Percentiles rank a stretch among this genome's conserved stretches.
Conservation (phyloP, 2,797 vertebrate genomes). For the Muraenolepis orangiensis region DNA sequence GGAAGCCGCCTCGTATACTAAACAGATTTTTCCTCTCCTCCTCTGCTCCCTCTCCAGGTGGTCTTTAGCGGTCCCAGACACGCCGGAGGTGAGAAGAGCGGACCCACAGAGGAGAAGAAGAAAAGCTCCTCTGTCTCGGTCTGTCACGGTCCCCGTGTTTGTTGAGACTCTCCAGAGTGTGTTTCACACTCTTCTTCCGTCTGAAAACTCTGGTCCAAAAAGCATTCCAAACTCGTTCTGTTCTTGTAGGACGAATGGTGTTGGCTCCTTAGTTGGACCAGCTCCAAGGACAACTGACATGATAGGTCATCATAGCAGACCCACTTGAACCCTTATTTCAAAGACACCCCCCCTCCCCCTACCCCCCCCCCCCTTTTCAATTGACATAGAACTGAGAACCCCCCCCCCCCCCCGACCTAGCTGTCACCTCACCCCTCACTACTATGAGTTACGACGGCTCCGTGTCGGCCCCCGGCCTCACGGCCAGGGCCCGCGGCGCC, state of each 20-base stretch:
- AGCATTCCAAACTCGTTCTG: not conserved
- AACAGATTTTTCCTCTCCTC: not conserved
- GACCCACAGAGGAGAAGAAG: not conserved
- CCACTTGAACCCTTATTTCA: constrained; percentile 60
- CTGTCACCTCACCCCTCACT: constrained; percentile 51
- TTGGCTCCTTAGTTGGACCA: constrained; percentile 46
- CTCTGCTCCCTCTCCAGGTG: not conserved
- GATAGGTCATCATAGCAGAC: constrained; percentile 58
- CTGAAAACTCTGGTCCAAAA: no score
- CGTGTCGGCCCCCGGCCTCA: constrained; percentile 66
- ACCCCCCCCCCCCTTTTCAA: no score
- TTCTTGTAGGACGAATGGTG: constrained; percentile 3
- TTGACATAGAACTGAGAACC: constrained; percentile 10
- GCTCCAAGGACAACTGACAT: constrained; percentile 37
- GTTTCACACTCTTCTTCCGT: not conserved
- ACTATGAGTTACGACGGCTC: constrained; percentile 81
- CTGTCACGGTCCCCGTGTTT: not conserved
- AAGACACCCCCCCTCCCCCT: constrained; percentile 28
- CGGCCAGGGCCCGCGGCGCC: constrained; percentile 57
- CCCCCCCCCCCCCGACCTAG: constrained; percentile 38
- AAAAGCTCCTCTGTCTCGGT: not conserved
- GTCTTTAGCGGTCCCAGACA: not conserved
- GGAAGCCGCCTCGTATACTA: not conserved
- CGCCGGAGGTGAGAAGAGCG: not conserved
- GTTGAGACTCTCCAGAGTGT: not conserved